Conservation (phyloP, 2,888 invertebrate genomes). For the Enoplolaimus lenunculus region DNA sequence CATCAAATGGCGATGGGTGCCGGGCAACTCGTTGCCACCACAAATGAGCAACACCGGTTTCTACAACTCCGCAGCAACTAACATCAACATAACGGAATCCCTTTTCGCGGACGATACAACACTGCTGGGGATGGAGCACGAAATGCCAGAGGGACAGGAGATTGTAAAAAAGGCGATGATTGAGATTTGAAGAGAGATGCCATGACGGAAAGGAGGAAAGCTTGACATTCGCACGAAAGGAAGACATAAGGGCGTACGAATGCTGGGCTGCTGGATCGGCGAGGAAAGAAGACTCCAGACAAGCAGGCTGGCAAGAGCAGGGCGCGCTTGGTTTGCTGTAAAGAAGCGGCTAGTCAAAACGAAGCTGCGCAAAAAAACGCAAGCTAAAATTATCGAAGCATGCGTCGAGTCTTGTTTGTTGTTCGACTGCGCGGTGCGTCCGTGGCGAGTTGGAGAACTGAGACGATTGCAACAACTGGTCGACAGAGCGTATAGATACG, state of each 20-base stretch:
- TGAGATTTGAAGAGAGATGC: conserved; percentile 2
- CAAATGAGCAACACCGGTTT: too few relatives aligned
- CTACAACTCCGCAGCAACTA: too few relatives aligned
- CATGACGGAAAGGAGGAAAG: not conserved
- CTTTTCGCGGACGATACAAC: conserved; percentile 7
- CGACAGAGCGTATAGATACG: too few relatives aligned
- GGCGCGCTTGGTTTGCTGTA: not conserved
- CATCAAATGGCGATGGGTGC: too few relatives aligned
- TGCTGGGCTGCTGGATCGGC: not conserved
- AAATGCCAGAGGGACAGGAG: too few relatives aligned
- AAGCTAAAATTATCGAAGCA: conserved; percentile 3
- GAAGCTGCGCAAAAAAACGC: not conserved
- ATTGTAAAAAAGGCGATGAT: too few relatives aligned
- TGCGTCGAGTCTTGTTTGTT: not conserved
- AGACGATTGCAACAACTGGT: too few relatives aligned
- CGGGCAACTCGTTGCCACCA: too few relatives aligned
- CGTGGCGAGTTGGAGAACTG: too few relatives aligned
- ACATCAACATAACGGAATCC: not conserved
- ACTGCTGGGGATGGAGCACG: too few relatives aligned
- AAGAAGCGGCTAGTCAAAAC: not conserved
- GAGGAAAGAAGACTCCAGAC: not conserved
- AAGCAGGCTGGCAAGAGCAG: not conserved
- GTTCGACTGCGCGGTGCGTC: not conserved
- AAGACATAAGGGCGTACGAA: not conserved
- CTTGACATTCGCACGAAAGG: not conserved